phyloP scores from a whole-genome alignment of 30 jellyfish, hydroid and myxozoan species.

The Hydractinia symbiolongicarpus region DNA sequence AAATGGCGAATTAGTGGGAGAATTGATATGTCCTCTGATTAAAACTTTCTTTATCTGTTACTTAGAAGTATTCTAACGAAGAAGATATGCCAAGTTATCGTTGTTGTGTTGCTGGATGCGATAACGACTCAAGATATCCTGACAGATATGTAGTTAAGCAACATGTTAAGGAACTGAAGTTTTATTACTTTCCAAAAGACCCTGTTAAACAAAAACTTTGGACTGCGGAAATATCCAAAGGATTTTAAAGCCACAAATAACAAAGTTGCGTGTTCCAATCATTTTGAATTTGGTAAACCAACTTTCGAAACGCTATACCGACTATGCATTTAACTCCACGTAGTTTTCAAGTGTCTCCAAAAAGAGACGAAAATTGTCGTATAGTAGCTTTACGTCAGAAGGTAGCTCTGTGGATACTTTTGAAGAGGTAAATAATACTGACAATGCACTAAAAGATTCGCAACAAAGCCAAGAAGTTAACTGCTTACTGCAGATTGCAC shows the following conservation, averaged over 20 bases:
- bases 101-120: constrained; percentile 49
- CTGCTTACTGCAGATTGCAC: too few relatives aligned
- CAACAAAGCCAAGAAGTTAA: background rate
- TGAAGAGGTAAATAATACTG: background rate
- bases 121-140: constrained; percentile 35
- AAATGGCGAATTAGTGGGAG: too few relatives aligned
- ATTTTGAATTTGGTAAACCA: constrained; percentile 36
- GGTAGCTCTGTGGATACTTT: background rate
- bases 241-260: constrained; percentile 31
- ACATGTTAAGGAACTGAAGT: constrained; percentile 32
- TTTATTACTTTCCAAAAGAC: constrained; percentile 33
- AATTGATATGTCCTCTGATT: too few relatives aligned
- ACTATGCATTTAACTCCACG: background rate
- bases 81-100: constrained; percentile 22
- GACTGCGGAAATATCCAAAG: constrained; percentile 22
- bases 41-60: too few relatives aligned
- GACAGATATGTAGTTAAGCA: constrained; percentile 18
- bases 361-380: background rate
- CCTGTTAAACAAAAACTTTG: constrained; percentile 20
- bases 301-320: constrained; percentile 1
- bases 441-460: background rate
- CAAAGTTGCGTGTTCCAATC: constrained; percentile 33
- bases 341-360: background rate
- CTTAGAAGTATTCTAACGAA: background rate
- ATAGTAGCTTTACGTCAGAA: background rate